phyloP scores from a whole-genome alignment of 2,888 invertebrate species.

The Ephialtes manifestator region DNA sequence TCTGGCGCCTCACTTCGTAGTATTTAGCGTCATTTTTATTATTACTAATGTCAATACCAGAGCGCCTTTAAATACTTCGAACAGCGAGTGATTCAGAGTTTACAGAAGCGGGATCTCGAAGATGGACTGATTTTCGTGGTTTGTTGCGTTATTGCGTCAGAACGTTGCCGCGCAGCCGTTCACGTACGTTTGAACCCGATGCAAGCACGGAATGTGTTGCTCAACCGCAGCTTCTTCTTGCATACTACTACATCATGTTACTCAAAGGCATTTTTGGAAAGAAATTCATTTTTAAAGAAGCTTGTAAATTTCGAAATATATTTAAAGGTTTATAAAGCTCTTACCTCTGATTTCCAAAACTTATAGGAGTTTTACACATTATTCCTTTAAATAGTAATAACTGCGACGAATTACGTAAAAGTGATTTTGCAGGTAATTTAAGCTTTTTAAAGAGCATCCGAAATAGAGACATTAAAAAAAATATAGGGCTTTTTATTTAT shows the following conservation, averaged over 20 bases:
- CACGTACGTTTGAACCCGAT: constrained; percentile 2
- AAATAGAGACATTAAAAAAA: no score
- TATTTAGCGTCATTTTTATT: constrained; percentile 25
- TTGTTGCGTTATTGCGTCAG: constrained; percentile 55
- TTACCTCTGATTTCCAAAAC: background rate
- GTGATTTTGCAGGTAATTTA: no score
- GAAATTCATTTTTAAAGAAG: constrained; percentile 29
- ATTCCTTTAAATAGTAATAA: background rate
- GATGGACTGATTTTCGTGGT: background rate
- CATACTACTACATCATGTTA: constrained; percentile 56
- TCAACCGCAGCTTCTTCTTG: constrained; percentile 46
- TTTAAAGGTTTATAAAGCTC: background rate
- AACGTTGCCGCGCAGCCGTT: background rate
- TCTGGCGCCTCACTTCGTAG: constrained; percentile 48
- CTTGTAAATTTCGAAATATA: background rate
- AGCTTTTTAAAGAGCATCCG: no score
- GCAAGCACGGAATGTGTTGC: constrained; percentile 30
- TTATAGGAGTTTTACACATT: background rate
- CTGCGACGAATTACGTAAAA: no score
- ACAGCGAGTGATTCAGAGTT: constrained; percentile 27
- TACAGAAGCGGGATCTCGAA: background rate
- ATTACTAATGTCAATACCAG: constrained; percentile 24
- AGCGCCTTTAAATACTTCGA: background rate
- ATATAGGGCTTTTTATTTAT: no score
- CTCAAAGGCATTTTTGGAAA: background rate